phyloP scores from a whole-genome alignment of 1,140 invertebrate species.

The Tribolium castaneum region DNA sequence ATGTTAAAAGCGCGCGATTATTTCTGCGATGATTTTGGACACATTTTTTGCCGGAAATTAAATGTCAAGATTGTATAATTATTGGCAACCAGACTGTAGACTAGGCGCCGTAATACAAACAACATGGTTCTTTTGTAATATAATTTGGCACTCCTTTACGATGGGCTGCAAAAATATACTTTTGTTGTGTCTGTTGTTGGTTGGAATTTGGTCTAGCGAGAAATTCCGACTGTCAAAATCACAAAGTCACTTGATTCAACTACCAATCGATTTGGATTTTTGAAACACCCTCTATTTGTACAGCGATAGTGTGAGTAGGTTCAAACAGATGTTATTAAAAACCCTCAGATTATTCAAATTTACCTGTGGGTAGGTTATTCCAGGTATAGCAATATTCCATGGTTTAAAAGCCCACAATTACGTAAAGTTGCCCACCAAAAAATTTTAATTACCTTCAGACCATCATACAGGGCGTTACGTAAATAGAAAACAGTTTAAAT shows the following conservation, averaged over 20 bases:
- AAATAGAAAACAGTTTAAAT: no score
- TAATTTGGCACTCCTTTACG: slow-evolving; percentile 22
- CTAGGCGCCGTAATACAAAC: slow-evolving; percentile 25
- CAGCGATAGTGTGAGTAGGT: neutral
- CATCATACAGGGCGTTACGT: no score
- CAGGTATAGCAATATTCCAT: neutral
- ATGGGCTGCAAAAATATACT: slow-evolving; percentile 26
- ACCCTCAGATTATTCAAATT: neutral
- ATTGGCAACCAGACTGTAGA: slow-evolving; percentile 13
- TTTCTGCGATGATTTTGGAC: neutral
- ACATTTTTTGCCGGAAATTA: slow-evolving; percentile 6
- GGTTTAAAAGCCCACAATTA: neutral
- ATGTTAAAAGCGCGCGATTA: neutral
- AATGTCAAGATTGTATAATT: slow-evolving; percentile 24
- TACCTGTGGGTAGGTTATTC: neutral
- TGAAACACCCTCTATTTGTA: neutral
- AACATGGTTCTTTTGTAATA: slow-evolving; percentile 29
- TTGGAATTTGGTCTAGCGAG: neutral
- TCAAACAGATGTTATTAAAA: neutral
- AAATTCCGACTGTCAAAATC: neutral
- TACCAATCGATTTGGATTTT: neutral
- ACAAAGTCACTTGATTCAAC: neutral
- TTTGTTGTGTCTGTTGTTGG: slow-evolving; percentile 11
- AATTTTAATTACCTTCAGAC: neutral
- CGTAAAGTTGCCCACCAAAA: neutral